Percentiles rank a stretch among this genome's conserved stretches.
Conservation (phyloP, 2,113 vertebrate genomes). For the Poeciliopsis turrubarensis region DNA sequence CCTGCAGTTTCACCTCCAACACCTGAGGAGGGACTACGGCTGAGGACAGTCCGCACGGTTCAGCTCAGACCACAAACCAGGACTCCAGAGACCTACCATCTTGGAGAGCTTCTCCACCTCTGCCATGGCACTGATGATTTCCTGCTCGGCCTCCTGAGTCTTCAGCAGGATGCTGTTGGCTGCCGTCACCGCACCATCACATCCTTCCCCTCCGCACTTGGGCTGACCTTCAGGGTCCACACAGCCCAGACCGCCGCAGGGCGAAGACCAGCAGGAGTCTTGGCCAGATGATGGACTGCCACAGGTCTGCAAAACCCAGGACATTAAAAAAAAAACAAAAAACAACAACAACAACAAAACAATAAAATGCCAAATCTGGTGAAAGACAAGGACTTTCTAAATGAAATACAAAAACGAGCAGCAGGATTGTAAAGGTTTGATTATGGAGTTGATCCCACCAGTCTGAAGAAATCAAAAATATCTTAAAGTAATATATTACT, state of each 20-base stretch:
- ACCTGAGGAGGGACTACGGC: conserved; percentile 78
- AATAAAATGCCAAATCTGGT: too few relatives aligned
- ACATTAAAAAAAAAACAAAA: neutral
- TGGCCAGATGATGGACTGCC: conserved; percentile 81
- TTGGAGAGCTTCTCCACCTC: conserved; percentile 94
- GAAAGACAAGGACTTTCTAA: too few relatives aligned
- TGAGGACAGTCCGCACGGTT: neutral
- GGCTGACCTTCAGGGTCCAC: conserved; percentile 78
- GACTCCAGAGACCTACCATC: conserved; percentile 81
- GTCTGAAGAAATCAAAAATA: too few relatives aligned
- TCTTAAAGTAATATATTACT: neutral
- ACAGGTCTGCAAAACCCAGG: conserved; percentile 82
- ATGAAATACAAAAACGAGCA: too few relatives aligned
- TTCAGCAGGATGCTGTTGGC: conserved; percentile 86
- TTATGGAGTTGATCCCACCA: neutral
- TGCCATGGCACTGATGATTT: conserved; percentile 87
- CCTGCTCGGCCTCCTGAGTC: conserved; percentile 87
- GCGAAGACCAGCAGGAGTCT: conserved; percentile 73
- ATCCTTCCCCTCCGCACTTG: conserved; percentile 89
- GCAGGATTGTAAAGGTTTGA: too few relatives aligned
- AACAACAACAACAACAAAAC: too few relatives aligned
- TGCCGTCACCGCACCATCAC: conserved; percentile 81
- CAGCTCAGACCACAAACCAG: neutral
- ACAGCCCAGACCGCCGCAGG: conserved; percentile 89
- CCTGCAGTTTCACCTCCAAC: conserved; percentile 89